Base-by-base conservation (phyloP, 2,797 vertebrate species). In the Mastacembelus armatus region DNA sequence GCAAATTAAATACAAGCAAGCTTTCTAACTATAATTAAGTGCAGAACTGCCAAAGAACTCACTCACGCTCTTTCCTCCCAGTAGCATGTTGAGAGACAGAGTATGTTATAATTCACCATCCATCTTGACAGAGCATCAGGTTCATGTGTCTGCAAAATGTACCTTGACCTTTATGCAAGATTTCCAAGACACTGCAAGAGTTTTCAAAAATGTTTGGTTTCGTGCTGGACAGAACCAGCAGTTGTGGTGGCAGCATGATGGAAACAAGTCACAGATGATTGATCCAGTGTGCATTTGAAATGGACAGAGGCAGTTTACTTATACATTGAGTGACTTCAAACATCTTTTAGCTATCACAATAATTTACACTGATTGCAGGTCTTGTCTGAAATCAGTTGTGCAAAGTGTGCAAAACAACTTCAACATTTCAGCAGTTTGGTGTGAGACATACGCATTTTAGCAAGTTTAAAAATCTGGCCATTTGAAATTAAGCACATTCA, bases 311-410 rank as follows among this genome's bases (percentile, higher is more conserved):
- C 49, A 40, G 43, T 45, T 15, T 24, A 48, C n/a, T 1, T 14
- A 6, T 18, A 9, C 22, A 18, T 9, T 21, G 5, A 36, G 14
- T 21, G 18, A 19, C 3, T 14, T 6, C 3, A 9, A 33, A 10
- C 2, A 3, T 29, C 10, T 21, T 45, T 35, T 30, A 47, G 35
- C 10, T 26, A 9, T 16, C 38, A 19, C 18, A 48, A 27, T 60
- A 7, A 27, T 42, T 21, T 44, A n/a, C 15, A 0, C 22, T 30
- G 47, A 51, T 36, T 8, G 4, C 27, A 10, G 21, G 42, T 14
- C n/a, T 64, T 47, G 29, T 61, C 35, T 66, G 22, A 66, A 21
- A 68, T 66, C 10, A 51, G 11, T 43, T 59, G 11, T 49, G n/a
- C 44, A 49, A 45, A 51, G 22, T 33, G 22, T 44, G 21, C 7